A percentile compares a stretch with the other conserved stretches of the same genome.
Conservation (phyloP, 2,888 invertebrate genomes). For the Drosophila nigricruria region DNA sequence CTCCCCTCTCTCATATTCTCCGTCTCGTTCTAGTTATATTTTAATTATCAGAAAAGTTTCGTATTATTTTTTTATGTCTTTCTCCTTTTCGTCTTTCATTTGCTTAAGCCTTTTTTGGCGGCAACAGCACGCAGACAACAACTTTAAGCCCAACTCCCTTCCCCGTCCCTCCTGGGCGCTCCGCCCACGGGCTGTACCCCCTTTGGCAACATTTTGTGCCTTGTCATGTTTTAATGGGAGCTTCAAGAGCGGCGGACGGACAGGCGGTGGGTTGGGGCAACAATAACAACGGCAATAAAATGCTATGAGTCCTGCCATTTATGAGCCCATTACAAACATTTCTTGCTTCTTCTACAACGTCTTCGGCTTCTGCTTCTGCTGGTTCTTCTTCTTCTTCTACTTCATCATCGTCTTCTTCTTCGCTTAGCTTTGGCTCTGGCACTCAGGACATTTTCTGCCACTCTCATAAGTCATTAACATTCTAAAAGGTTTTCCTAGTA, state of each 20-base stretch:
- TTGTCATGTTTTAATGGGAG: conserved; percentile 76
- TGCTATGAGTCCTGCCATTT: conserved; percentile 63
- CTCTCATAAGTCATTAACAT: conserved; percentile 77
- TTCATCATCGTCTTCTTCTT: not conserved
- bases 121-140: conserved; percentile 49
- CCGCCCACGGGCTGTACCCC: not conserved
- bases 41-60: conserved; percentile 74
- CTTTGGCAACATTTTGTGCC: conserved; percentile 58
- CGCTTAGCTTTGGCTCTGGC: not conserved
- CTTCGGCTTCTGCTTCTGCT: conserved; percentile 11
- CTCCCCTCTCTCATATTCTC: not conserved
- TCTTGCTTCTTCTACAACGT: conserved; percentile 26
- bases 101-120: conserved; percentile 54
- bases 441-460: conserved; percentile 58
- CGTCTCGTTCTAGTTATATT: conserved; percentile 34
- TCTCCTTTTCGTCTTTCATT: conserved; percentile 46
- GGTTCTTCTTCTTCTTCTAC: conserved; percentile 5
- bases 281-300: conserved; percentile 72
- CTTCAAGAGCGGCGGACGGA: conserved; percentile 33
- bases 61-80: conserved; percentile 55
- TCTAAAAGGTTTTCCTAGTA: conserved; percentile 78
- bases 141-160: conserved; percentile 22
- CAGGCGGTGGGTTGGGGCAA: conserved; percentile 26
- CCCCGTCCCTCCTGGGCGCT: not conserved
- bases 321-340: conserved; percentile 68